A percentile compares a stretch with the other conserved stretches of the same genome.
Evolutionary conservation across 1,140 invertebrate genomes (phyloP).

Genomic region (Meloidogyne chitwoodi): DNA sequence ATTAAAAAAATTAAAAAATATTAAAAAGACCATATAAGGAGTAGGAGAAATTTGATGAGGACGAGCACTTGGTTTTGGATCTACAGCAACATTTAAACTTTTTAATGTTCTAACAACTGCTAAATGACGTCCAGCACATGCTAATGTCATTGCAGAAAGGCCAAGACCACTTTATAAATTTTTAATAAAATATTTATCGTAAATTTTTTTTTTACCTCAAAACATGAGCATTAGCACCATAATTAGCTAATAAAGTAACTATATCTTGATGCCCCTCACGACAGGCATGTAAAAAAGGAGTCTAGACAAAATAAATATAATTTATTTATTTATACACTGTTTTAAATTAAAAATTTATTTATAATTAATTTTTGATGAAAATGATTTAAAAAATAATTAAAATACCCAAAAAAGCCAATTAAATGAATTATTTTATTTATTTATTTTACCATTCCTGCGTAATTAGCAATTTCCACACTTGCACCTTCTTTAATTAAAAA

Average conservation of each 20-base stretch:
- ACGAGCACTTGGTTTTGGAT: not conserved
- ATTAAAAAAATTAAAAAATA: not conserved
- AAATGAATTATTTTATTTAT: too few species aligned
- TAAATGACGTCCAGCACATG: conserved; percentile 15
- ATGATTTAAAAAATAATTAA: too few species aligned
- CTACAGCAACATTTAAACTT: conserved; percentile 1
- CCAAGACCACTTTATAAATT: conserved; percentile 10
- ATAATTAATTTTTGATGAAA: too few species aligned
- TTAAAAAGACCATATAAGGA: conserved; percentile 7
- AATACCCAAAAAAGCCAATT: too few species aligned
- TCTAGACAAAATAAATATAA: not conserved
- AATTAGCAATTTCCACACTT: conserved; percentile 9
- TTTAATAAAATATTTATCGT: too few species aligned
- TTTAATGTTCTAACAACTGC: conserved; percentile 9
- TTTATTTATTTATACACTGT: conserved; percentile 3
- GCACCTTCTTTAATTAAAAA: conserved; percentile 9
- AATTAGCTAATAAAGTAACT: conserved; percentile 8
- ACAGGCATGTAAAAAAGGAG: conserved; percentile 17
- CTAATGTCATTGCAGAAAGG: conserved; percentile 9
- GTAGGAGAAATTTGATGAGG: conserved; percentile 10
- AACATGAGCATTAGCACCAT: conserved; percentile 4
- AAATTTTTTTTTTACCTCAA: not conserved
- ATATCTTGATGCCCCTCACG: conserved; percentile 22
- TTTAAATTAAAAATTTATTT: too few species aligned
- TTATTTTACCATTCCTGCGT: conserved; percentile 17